Conservation (phyloP, 2,113 vertebrate species). For the Hemichromis elongatus region DNA sequence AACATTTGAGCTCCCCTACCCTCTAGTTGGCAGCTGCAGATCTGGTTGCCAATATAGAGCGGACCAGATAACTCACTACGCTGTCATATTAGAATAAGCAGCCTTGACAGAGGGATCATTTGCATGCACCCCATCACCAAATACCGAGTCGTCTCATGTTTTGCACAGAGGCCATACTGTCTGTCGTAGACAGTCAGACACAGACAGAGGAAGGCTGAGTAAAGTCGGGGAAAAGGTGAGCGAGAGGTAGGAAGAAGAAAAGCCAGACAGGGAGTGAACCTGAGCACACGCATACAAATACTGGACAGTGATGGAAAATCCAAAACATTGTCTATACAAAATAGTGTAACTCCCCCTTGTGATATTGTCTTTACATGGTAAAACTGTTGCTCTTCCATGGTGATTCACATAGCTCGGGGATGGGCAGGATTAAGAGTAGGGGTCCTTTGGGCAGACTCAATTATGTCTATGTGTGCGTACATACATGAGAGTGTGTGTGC, state of each 20-base stretch:
- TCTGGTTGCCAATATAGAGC: conserved; percentile 68
- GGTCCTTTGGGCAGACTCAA: conserved; percentile 18
- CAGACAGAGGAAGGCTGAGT: conserved; percentile 17
- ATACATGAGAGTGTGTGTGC: background rate
- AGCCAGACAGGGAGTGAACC: background rate
- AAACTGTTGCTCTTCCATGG: conserved; percentile 23
- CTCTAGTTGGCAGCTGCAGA: conserved; percentile 64
- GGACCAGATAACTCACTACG: conserved; percentile 67
- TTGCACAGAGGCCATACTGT: conserved; percentile 48
- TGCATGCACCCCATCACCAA: conserved; percentile 70
- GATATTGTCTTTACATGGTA: background rate
- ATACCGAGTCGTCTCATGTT: conserved; percentile 61
- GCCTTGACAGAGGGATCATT: conserved; percentile 75
- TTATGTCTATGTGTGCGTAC: conserved; percentile 17
- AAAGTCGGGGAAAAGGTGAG: background rate
- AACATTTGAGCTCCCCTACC: conserved; percentile 31
- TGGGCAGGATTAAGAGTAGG: conserved; percentile 25
- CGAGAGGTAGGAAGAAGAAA: background rate
- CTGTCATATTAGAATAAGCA: conserved; percentile 76
- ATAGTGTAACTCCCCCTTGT: background rate
- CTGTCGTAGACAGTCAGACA: conserved; percentile 44
- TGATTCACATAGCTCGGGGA: conserved; percentile 33
- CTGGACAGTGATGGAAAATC: conserved; percentile 25
- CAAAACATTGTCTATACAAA: conserved; percentile 27
- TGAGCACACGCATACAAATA: background rate